A percentile compares a stretch with the other conserved stretches of the same genome.
Conservation (phyloP, 2,113 vertebrate species). For the Tichodroma muraria region DNA sequence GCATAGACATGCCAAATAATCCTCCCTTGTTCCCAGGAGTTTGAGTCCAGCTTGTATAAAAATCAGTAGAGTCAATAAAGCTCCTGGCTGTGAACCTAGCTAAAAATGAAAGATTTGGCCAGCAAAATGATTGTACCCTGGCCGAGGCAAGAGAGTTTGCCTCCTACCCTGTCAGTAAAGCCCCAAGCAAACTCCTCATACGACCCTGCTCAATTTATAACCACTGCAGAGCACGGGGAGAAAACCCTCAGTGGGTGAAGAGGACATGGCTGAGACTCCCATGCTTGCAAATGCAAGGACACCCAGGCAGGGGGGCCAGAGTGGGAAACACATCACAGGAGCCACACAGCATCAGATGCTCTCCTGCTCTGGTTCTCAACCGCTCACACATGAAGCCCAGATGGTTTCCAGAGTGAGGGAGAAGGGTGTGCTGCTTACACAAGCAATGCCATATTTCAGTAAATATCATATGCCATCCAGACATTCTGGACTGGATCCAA, state of each 20-base stretch:
- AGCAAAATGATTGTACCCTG: neutral
- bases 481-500: conserved; percentile 39
- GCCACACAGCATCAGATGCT: neutral
- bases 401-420: conserved; percentile 46
- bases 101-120: neutral
- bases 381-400: conserved; percentile 34
- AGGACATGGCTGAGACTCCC: neutral
- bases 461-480: conserved; percentile 61
- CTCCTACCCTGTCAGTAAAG: neutral
- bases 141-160: neutral
- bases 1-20: neutral
- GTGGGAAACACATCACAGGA: neutral
- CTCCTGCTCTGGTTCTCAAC: neutral
- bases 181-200: neutral
- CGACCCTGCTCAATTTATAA: neutral
- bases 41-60: neutral
- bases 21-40: neutral
- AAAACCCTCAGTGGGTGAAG: neutral
- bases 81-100: neutral
- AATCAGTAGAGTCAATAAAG: neutral
- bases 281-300: neutral
- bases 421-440: conserved; percentile 39
- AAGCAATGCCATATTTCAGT: conserved; percentile 47
- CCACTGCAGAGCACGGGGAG: neutral
- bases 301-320: neutral